A percentile compares a stretch with the other conserved stretches of the same genome.
phyloP scores from a whole-genome alignment of 2,888 invertebrate species.

The Synanthedon vespiformis region DNA sequence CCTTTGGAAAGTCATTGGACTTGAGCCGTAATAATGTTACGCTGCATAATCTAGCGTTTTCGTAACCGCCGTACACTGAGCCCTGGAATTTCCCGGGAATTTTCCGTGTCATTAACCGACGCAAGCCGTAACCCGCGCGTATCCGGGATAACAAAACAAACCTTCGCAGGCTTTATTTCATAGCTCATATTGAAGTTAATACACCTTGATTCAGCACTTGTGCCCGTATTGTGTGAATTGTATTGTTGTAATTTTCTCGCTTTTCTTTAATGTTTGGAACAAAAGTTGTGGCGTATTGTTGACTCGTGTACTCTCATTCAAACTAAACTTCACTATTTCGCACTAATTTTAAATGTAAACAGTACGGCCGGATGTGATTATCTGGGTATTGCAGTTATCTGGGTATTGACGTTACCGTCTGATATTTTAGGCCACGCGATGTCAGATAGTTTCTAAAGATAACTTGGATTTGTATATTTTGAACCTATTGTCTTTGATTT shows the following conservation, averaged over 20 bases:
- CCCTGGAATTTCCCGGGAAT: conserved; percentile 27
- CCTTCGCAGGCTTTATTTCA: conserved; percentile 26
- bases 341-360: too few species aligned
- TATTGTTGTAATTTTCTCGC: neutral
- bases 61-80: conserved; percentile 22
- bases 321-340: too few species aligned
- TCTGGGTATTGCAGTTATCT: too few species aligned
- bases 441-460: too few species aligned
- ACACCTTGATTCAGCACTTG: conserved; percentile 7
- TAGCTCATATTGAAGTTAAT: conserved; percentile 23
- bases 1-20: conserved; percentile 7
- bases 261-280: too few species aligned
- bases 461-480: too few species aligned
- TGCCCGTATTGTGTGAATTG: neutral
- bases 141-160: conserved; percentile 17
- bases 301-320: too few species aligned
- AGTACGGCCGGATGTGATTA: too few species aligned
- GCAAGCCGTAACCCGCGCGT: conserved; percentile 8
- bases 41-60: conserved; percentile 39
- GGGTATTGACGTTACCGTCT: too few species aligned
- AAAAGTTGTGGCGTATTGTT: too few species aligned
- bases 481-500: too few species aligned
- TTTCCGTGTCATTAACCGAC: conserved; percentile 51
- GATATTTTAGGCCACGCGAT: too few species aligned
- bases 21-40: conserved; percentile 32